Base-by-base conservation (phyloP, 2,797 vertebrate genomes). In the Salarias fasciatus region DNA sequence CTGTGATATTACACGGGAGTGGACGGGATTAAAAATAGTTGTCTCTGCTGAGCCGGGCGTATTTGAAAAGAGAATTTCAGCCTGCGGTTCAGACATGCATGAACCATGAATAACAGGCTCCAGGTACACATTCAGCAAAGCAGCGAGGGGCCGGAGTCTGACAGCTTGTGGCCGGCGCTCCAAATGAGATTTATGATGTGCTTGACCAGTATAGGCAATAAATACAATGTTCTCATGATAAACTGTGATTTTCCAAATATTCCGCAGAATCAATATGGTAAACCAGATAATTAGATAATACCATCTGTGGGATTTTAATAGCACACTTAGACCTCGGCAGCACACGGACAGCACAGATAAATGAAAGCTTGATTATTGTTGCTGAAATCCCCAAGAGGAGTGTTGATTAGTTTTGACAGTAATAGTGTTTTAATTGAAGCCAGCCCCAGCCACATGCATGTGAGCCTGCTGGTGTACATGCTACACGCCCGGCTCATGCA, bases 361-460 rank as follows among this genome's bases (percentile, higher is more conserved):
- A 88, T 83, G 77, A 75, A 73, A 64, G 69, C 73, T 80, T 86
- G 81, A 91, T 91, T 92, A 84, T 77, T 85, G 69, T 76, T 76
- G 82, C 72, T 72, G 87, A 78, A 74, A 77, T 87, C 80, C 66
- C 56, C 50, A 28, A 15, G 65, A 64, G 64, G 77, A 79, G 85
- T 87, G 86, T 88, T 86, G 89, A 92, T 91, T 86, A 75, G 72
- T 71, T 86, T 72, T 89, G 88, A 90, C 90, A 92, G 87, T 90
- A 89, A 91, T 90, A 74, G 84, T 57, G 85, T 89, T 91, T 91
- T 92, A 92, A 92, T 92, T 88, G 81, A 85, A 91, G 84, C 82
- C 90, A 92, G 87, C 50, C 83, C 50, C 41, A 33, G 84, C 82
- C 86, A 63, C 79, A 90, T 70, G 68, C 72, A 87, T 76, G 86